A percentile compares a stretch with the other conserved stretches of the same genome.
Conservation (phyloP, 1,140 invertebrate genomes). For the Drosophila gunungcola region DNA sequence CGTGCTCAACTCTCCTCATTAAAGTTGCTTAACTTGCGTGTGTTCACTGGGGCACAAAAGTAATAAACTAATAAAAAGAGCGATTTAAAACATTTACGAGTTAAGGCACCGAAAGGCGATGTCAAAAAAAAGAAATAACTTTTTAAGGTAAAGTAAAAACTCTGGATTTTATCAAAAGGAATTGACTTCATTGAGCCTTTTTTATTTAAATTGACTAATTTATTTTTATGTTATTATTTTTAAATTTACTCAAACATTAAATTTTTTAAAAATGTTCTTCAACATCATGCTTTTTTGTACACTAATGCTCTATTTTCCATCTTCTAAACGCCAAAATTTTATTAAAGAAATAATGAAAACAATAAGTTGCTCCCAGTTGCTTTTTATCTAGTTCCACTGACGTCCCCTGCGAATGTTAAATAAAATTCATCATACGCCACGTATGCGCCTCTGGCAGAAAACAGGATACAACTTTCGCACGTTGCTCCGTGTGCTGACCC, state of each 20-base stretch:
- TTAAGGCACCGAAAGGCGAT: neutral
- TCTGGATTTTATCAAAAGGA: neutral
- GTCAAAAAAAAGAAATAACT: neutral
- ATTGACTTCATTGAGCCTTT: no score
- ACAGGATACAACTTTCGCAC: constrained; percentile 55
- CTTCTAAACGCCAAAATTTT: neutral
- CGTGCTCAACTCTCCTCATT: constrained; percentile 20
- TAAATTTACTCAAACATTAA: no score
- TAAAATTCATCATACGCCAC: constrained; percentile 69
- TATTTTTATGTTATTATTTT: neutral
- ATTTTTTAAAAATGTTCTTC: neutral
- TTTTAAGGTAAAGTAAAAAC: neutral
- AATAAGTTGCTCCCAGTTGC: constrained; percentile 7
- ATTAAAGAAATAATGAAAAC: constrained; percentile 30
- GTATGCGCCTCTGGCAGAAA: constrained; percentile 29
- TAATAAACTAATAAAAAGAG: neutral
- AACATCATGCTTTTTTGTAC: neutral
- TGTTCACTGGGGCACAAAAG: neutral
- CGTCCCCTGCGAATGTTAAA: constrained; percentile 15
- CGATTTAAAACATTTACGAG: neutral
- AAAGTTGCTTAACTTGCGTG: constrained; percentile 6
- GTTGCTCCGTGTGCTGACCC: constrained; percentile 33
- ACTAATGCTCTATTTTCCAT: neutral
- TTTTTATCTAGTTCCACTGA: constrained; percentile 14
- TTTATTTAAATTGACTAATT: neutral